A percentile compares a stretch with the other conserved stretches of the same genome.
Conservation (phyloP, 2,888 invertebrate genomes). For the Oxyteleia sp. region DNA sequence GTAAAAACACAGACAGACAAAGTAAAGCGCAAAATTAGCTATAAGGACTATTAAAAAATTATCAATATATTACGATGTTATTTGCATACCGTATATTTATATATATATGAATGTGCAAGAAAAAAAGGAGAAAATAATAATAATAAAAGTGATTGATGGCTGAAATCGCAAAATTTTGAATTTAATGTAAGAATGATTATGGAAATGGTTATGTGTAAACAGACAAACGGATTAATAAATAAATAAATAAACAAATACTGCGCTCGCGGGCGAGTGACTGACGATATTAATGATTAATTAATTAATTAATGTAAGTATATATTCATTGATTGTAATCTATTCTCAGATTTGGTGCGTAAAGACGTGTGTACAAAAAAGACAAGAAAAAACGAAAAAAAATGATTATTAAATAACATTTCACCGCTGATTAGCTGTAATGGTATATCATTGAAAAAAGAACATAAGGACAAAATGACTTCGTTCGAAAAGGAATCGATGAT, state of each 20-base stretch:
- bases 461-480: conserved; percentile 19
- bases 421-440: conserved; percentile 47
- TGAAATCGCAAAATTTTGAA: conserved; percentile 23
- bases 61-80: conserved; percentile 58
- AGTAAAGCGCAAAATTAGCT: conserved; percentile 67
- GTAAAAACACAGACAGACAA: conserved; percentile 35
- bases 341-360: conserved; percentile 68
- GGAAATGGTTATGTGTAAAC: conserved; percentile 32
- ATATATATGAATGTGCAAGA: conserved; percentile 41
- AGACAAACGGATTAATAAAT: conserved; percentile 52
- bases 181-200: conserved; percentile 39
- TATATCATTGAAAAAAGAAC: conserved; percentile 7
- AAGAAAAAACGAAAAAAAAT: neutral
- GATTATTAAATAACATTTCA: conserved; percentile 28
- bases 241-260: conserved; percentile 78
- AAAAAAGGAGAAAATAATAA: conserved; percentile 2
- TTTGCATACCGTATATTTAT: conserved; percentile 58
- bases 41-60: conserved; percentile 53
- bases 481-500: conserved; percentile 21
- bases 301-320: conserved; percentile 70
- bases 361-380: conserved; percentile 67
- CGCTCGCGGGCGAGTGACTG: conserved; percentile 87
- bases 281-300: conserved; percentile 78
- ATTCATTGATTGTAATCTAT: conserved; percentile 73
- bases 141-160: conserved; percentile 11